A percentile compares a stretch with the other conserved stretches of the same genome.
Evolutionary conservation across 1,140 invertebrate species (phyloP).

Genomic region (Cotesia typhae): DNA sequence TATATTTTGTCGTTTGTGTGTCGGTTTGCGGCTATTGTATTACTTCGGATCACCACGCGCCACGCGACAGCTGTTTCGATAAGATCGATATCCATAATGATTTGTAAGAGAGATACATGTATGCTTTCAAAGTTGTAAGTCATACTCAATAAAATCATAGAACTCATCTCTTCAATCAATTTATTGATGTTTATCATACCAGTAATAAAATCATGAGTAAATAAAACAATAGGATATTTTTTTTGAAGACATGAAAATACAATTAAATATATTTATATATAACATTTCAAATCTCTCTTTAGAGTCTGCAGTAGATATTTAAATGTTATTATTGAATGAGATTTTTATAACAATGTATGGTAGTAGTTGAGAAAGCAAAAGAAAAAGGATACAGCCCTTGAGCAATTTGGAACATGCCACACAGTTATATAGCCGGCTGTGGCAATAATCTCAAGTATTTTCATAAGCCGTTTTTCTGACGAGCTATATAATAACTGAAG

Average conservation of each 20-base stretch:
- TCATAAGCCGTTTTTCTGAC: conserved; percentile 48
- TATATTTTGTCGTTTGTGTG: not conserved
- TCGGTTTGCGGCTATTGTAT: conserved; percentile 44
- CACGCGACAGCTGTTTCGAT: conserved; percentile 52
- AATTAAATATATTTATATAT: conserved; percentile 3
- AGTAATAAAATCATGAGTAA: too few relatives aligned
- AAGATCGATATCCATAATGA: conserved; percentile 48
- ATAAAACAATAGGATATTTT: not conserved
- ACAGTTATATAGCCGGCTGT: conserved; percentile 49
- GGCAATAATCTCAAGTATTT: conserved; percentile 56
- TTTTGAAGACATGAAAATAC: not conserved
- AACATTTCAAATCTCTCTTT: not conserved
- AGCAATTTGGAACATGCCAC: conserved; percentile 5
- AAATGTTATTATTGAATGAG: not conserved
- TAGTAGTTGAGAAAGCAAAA: conserved; percentile 29
- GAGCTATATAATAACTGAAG: too few relatives aligned
- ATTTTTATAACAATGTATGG: conserved; percentile 46
- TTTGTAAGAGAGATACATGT: conserved; percentile 42
- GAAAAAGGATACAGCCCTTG: not conserved
- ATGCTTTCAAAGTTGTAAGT: not conserved
- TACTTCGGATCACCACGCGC: conserved; percentile 46
- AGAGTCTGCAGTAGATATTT: not conserved
- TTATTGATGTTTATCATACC: not conserved
- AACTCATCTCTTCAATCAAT: not conserved
- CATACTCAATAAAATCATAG: not conserved